phyloP scores from a whole-genome alignment of 2,797 vertebrate species.

The Fistularia commersonii region DNA sequence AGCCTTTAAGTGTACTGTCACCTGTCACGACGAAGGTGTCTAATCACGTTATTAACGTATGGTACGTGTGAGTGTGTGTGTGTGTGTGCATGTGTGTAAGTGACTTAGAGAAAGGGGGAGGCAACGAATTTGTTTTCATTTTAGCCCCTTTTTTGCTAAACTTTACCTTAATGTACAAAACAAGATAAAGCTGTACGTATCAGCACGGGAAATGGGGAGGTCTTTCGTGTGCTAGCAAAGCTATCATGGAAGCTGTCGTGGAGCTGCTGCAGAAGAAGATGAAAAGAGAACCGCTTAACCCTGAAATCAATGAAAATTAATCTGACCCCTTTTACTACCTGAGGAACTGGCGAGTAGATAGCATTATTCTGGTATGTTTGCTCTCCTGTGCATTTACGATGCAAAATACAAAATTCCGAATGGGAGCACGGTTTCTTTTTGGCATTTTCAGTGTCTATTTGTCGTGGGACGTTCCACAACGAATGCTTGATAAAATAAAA shows the following conservation, averaged over 20 bases:
- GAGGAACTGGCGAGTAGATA: constrained; percentile 11
- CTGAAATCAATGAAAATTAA: constrained; percentile 47
- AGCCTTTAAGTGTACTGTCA: constrained; percentile 49
- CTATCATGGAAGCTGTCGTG: constrained; percentile 41
- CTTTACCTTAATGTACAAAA: constrained; percentile 33
- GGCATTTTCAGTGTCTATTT: no score
- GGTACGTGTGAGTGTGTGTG: constrained; percentile 1
- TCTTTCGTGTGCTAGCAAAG: constrained; percentile 18
- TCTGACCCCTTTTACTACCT: constrained; percentile 36
- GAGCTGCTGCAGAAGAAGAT: constrained; percentile 23
- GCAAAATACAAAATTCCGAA: constrained; percentile 1
- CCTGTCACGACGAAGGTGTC: constrained; percentile 41
- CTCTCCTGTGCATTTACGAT: constrained; percentile 1
- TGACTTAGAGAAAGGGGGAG: no score
- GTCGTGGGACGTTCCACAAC: no score
- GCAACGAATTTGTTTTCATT: no score
- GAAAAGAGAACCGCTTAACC: constrained; percentile 46
- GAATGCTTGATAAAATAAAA: no score
- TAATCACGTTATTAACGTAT: no score
- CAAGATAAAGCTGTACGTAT: constrained; percentile 39
- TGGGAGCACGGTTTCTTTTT: no score
- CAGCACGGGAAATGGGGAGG: constrained; percentile 32
- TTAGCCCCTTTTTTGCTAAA: constrained; percentile 7
- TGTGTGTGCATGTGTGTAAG: constrained; percentile 1
- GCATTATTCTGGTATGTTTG: constrained; percentile 1